Conservation (phyloP, 2,797 vertebrate species). For the Cichlasoma orientale region DNA sequence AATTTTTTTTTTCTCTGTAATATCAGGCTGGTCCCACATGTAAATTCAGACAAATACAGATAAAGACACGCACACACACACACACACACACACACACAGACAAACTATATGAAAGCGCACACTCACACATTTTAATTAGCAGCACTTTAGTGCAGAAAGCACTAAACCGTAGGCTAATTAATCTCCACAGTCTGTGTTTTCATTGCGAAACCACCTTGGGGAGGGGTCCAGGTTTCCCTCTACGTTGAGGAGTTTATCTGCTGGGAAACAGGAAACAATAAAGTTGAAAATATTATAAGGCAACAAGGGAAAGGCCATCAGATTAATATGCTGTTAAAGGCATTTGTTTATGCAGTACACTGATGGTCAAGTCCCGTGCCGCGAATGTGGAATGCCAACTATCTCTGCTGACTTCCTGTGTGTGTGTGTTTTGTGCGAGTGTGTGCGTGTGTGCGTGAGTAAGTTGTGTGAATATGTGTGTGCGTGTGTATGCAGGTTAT, state of each 20-base stretch:
- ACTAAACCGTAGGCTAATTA: conserved; percentile 61
- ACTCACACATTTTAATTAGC: conserved; percentile 63
- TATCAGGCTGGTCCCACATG: conserved; percentile 28
- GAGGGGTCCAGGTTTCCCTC: conserved; percentile 34
- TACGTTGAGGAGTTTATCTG: conserved; percentile 36
- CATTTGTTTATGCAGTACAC: conserved; percentile 27
- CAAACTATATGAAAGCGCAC: conserved; percentile 21
- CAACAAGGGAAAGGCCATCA: conserved; percentile 36
- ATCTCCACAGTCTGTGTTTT: conserved; percentile 62
- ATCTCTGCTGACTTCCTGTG: conserved; percentile 35
- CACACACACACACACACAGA: not conserved
- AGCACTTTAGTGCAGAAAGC: conserved; percentile 53
- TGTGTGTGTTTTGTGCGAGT: not conserved
- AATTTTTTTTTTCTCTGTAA: not conserved
- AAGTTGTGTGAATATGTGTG: not conserved
- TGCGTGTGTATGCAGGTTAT: conserved; percentile 13
- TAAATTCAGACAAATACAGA: conserved; percentile 17
- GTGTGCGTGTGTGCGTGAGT: not conserved
- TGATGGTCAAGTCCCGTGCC: conserved; percentile 40
- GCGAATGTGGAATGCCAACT: conserved; percentile 44
- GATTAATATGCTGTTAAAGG: conserved; percentile 54
- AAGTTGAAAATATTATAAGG: conserved; percentile 39
- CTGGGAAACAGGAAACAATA: conserved; percentile 55
- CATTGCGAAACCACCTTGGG: conserved; percentile 34
- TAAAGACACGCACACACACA: conserved; percentile 20